Evolutionary conservation across 2,888 invertebrate species (phyloP).

Genomic region (Hedychridium roseum): DNA sequence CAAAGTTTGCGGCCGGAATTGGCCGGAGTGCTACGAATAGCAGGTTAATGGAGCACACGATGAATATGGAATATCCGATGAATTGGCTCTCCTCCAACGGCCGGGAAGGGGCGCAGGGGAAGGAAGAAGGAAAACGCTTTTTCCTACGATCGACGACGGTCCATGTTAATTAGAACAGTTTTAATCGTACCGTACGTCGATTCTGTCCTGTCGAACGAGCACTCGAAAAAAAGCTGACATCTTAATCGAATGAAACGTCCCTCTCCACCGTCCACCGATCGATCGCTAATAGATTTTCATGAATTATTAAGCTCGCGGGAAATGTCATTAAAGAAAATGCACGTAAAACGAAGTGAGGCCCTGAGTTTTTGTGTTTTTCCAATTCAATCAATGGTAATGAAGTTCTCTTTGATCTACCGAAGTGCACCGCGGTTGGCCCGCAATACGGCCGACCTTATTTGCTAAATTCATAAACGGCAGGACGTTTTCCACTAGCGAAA

Average conservation of each 20-base stretch:
- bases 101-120: no score
- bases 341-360: no score
- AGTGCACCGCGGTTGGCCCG: constrained; percentile 22
- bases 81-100: constrained; percentile 33
- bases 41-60: constrained; percentile 30
- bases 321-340: no score
- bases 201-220: no score
- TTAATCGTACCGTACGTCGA: constrained; percentile 26
- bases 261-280: no score
- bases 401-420: no score
- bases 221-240: no score
- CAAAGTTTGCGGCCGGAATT: constrained; percentile 31
- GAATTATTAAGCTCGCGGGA: no score
- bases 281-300: no score
- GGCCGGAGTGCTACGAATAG: constrained; percentile 18
- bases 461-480: constrained; percentile 30
- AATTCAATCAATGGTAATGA: no score
- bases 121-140: constrained; percentile 26
- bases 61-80: constrained; percentile 33
- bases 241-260: no score
- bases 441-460: constrained; percentile 18
- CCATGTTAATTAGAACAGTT: constrained; percentile 27
- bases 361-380: no score
- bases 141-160: constrained; percentile 24
- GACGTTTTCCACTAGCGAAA: constrained; percentile 18